Evolutionary conservation across 2,113 vertebrate species (phyloP), one percentile per base, ranked within the genome.

Genomic region (Oryzias woworae): DNA sequence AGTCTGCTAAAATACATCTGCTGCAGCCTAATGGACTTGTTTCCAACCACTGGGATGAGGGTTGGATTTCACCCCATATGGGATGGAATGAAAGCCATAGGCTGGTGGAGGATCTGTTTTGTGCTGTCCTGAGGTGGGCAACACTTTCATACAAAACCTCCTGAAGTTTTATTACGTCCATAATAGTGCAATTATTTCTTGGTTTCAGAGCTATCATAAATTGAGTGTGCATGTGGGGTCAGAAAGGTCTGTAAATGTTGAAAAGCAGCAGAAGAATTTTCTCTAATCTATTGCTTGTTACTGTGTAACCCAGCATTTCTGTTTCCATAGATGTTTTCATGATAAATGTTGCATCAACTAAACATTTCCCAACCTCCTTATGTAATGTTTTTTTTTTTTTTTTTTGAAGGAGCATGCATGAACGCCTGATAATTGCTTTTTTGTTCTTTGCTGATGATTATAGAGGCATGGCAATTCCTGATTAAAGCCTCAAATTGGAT

Each of bases 401-500:
- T 55, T 46, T 20, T 44, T 72, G 73, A 80, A 53, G 53, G 67
- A 46, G 47, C 43, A 7, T 77, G 73, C 81, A 80, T 87, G 88
- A 91, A 83, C 26, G 62, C 45, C 54, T 83, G 75, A 85, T 91
- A 92, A 92, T 85, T 88, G 53, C 79, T 82, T 77, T 20, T 89
- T 86, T 89, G 58, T 87, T 90, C 81, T 85, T 59, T 49, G 78
- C 48, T 72, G 82, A 85, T 90, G 78, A 89, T 73, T 87, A 82
- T 80, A 44, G 62, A 68, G 84, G 87, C 87, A 80, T 89, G 78
- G 65, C 61, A 58, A 76, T 88, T 91, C 50, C 7, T 60, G 83
- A 92, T 84, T 84, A 85, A 87, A 87, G 83, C 77, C 68, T 73
- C 69, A 85, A 89, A 90, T 93, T 91, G 71, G 60, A 81, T 88